Evolutionary conservation across 23 tunicate genomes (phyloP), one percentile per base, ranked within the genome.

Genomic region (Phallusia fumigata): DNA sequence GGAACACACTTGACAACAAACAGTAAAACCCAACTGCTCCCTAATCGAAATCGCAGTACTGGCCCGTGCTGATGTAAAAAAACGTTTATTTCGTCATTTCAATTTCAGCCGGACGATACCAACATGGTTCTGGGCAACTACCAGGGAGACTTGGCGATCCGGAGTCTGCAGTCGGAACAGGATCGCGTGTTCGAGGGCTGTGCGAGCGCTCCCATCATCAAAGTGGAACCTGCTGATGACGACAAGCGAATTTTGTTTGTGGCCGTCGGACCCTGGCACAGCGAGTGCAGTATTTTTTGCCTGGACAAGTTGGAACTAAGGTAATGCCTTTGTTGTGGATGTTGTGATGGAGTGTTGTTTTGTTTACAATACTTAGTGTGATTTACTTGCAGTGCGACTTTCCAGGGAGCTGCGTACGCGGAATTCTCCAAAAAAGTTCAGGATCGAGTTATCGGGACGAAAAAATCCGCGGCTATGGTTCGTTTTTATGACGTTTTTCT

Each of bases 81-180:
- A n/a, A n/a, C n/a, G n/a, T n/a, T n/a, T n/a, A n/a, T n/a, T n/a
- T n/a, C n/a, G n/a, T n/a, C 32, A 19, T 24, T 30, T 24, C 52
- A 18, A 24, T 24, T 33, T 32, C 86, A 87, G 87, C 87, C 87
- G 32, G 90, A 83, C 36, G 90, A 82, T 36, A 36, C 32, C 69
- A 40, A 53, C 50, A 11, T 82, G 13, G 64, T 86, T 6, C 80
- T 86, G 51, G 96, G 96, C 24, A 84, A 90, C 77, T 73, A 44
- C 77, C 83, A 86, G 52, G 96, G 96, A 16, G 86, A 90, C 77
- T n/a, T n/a, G n/a, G n/a, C n/a, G n/a, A n/a, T n/a, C n/a, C n/a
- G n/a, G n/a, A n/a, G n/a, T n/a, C n/a, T n/a, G n/a, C 45, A 58
- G 3, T 35, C 80, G 6, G 86, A 80, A 26, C 79, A 86, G 24